These are phyloP conservation scores for Latheticus oryzae DNA, from an alignment of 2,888 invertebrate species.

Conservation along the genomic window DNA sequence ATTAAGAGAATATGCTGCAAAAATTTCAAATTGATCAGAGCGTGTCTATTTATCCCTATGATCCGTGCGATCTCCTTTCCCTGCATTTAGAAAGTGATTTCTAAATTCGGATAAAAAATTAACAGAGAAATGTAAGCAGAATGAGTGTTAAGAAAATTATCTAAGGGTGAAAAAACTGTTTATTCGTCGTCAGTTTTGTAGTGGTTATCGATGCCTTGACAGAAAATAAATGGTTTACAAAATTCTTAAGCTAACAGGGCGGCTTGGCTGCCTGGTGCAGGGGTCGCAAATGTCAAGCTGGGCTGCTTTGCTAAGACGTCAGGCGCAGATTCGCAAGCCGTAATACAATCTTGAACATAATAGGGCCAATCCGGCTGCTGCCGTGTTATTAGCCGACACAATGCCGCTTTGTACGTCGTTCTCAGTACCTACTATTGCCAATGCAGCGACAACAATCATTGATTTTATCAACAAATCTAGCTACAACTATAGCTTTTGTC, in stretches of 20 bases:
- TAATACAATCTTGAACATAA: constrained; percentile 65
- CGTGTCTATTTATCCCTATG: too few relatives aligned
- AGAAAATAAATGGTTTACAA: constrained; percentile 21
- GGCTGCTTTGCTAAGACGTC: constrained; percentile 61
- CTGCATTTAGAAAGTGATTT: too few relatives aligned
- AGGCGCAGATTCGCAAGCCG: constrained; percentile 62
- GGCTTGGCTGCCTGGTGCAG: constrained; percentile 32
- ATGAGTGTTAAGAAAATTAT: too few relatives aligned
- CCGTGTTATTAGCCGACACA: constrained; percentile 61
- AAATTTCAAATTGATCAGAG: too few relatives aligned
- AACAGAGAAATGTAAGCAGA: too few relatives aligned
- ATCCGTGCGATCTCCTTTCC: too few relatives aligned
- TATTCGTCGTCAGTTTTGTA: constrained; percentile 7
- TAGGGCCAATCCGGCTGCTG: constrained; percentile 62
- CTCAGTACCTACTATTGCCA: constrained; percentile 50
- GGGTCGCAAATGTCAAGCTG: constrained; percentile 54
- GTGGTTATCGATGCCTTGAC: constrained; percentile 23
- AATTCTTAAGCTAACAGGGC: constrained; percentile 21
- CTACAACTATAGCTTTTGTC: constrained; percentile 39
- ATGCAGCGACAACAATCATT: constrained; percentile 58
- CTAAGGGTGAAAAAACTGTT: too few relatives aligned
- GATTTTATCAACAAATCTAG: constrained; percentile 59
- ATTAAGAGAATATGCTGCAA: too few relatives aligned
- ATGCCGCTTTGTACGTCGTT: constrained; percentile 56
- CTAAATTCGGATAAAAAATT: too few relatives aligned